Evolutionary conservation across 2,888 invertebrate genomes (phyloP), one percentile per base, ranked within the genome.

Genomic region (Heliconius cydno): DNA sequence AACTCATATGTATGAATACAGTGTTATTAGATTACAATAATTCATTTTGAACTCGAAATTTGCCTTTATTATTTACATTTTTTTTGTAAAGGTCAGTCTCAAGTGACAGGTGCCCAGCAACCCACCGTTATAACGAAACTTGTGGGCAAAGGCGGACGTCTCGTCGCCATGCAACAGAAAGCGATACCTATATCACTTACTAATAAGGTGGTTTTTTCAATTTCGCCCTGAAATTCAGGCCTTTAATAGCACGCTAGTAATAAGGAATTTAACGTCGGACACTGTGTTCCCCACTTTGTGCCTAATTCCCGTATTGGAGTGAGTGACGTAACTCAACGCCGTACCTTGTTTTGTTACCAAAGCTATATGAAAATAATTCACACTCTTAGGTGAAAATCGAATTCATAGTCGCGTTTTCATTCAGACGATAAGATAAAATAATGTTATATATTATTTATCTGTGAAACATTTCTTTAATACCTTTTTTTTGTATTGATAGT

Each of bases 111-210:
- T 7, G 68, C 85, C 4, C 85, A 86, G 41, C 87, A 88, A 80
- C 85, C 89, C 10, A 88, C 90, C 0, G 87, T 92, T 3, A 87
- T 92, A n/a, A 90, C 93, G 66, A 89, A 91, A 80, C 76, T 93
- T 28, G 81, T 85, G 4, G 82, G 83, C 7, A 79, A 85, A 10
- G 57, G 87, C 28, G 84, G 90, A 2, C 88, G 90, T 10, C 91
- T 88, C 80, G 90, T 93, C 34, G 83, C 88, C 7, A 88, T 94
- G 89, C 93, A 91, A 77, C 92, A 90, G 83, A 93, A 92, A 82
- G 90, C 92, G 63, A 88, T 94, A 52, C 93, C 93, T 41, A 82
- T 86, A 41, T 68, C 85, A 7, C 76, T 85, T 52, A 84, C 83
- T n/a, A 86, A 85, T 82, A 87, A 88, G 87, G 87, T 87, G 25